phyloP scores from a whole-genome alignment of 2,113 vertebrate species.

The Serilophus lunatus region DNA sequence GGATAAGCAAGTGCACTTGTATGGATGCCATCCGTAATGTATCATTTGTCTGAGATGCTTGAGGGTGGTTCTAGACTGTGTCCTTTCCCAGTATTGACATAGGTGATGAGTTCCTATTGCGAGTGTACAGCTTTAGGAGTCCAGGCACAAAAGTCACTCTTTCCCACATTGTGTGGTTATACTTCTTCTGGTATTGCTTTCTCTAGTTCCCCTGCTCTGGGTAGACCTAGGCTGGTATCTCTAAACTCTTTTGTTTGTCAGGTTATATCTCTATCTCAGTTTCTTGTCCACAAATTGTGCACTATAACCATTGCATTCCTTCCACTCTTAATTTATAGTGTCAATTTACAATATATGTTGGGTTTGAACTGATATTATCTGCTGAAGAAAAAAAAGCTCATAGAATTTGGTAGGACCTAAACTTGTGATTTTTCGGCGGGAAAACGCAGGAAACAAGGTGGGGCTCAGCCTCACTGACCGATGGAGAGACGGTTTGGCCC shows the following conservation, averaged over 20 bases:
- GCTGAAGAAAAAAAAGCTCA: background rate
- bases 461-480: too few species aligned
- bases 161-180: background rate
- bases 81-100: background rate
- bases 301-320: background rate
- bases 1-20: background rate
- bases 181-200: background rate
- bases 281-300: background rate
- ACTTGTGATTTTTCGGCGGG: too few species aligned
- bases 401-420: too few species aligned
- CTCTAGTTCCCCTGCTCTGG: background rate
- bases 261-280: background rate
- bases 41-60: background rate
- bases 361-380: background rate
- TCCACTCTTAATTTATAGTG: background rate
- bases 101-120: background rate
- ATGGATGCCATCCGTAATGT: background rate
- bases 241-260: background rate
- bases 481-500: too few species aligned
- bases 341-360: background rate
- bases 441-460: too few species aligned
- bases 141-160: background rate
- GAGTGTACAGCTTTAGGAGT: background rate
- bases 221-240: background rate
- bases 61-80: background rate